Conservation (phyloP, 2,797 vertebrate species). For the Choloepus didactylus region DNA sequence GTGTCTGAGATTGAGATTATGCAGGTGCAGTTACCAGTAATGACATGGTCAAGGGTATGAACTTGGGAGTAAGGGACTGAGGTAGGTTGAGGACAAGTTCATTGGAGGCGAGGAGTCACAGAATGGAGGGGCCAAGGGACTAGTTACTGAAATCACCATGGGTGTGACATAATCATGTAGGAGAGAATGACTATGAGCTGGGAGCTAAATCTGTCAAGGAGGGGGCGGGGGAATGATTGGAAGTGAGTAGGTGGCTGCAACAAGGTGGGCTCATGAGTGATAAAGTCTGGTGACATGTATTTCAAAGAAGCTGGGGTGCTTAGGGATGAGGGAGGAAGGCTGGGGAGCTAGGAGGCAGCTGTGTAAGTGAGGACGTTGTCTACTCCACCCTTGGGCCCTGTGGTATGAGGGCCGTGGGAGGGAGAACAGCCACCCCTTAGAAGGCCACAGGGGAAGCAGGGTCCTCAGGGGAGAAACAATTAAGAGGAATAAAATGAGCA, state of each 20-base stretch:
- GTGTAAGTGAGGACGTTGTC: neutral
- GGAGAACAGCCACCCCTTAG: too few relatives aligned
- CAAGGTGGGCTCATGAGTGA: neutral
- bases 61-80: neutral
- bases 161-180: neutral
- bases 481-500: neutral
- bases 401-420: accelerated
- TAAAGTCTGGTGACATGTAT: neutral
- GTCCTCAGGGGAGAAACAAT: neutral
- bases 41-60: neutral
- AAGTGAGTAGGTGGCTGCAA: neutral
- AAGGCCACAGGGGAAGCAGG: neutral
- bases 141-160: neutral
- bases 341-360: neutral
- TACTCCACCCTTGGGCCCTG: neutral
- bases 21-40: neutral
- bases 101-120: neutral
- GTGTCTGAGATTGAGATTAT: neutral
- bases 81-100: neutral
- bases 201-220: neutral
- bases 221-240: too few relatives aligned
- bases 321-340: neutral
- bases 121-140: neutral
- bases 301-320: neutral
- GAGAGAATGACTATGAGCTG: slow-evolving; percentile 19